Evolutionary conservation across 1,140 invertebrate genomes (phyloP).

Genomic region (Tribolium castaneum): DNA sequence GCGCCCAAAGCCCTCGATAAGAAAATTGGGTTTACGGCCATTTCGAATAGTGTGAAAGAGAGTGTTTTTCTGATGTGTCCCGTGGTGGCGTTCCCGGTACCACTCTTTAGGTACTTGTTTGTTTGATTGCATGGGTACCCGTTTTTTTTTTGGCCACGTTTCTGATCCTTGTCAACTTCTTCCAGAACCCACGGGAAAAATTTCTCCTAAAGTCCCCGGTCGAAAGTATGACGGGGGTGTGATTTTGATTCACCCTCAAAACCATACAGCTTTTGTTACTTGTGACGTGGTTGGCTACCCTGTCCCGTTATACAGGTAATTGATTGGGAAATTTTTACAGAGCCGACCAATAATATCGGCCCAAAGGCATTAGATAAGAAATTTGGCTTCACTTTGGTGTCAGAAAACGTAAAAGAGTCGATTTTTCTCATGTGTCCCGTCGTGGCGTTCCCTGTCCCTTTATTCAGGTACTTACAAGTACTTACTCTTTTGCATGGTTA

Average conservation of each 20-base stretch:
- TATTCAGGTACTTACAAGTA: conserved; percentile 68
- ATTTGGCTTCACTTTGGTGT: conserved; percentile 56
- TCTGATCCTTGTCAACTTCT: neutral
- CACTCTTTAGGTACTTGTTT: conserved; percentile 70
- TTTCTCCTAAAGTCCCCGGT: conserved; percentile 73
- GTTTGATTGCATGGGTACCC: neutral
- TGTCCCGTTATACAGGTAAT: conserved; percentile 70
- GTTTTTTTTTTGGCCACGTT: neutral
- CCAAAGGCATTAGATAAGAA: conserved; percentile 65
- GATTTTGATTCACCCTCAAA: conserved; percentile 69
- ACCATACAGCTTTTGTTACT: conserved; percentile 64
- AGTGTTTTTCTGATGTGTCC: conserved; percentile 72
- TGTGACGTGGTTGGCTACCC: conserved; percentile 71
- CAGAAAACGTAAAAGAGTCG: conserved; percentile 57
- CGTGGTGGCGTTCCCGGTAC: conserved; percentile 73
- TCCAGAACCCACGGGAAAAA: conserved; percentile 75
- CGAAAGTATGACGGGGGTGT: conserved; percentile 72
- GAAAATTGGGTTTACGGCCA: conserved; percentile 57
- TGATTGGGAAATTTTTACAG: conserved; percentile 65
- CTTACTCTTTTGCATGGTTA: conserved; percentile 16
- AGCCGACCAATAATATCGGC: conserved; percentile 75
- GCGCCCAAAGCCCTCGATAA: conserved; percentile 65
- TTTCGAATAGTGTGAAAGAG: conserved; percentile 53
- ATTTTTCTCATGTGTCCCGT: conserved; percentile 73
- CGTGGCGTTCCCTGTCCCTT: conserved; percentile 73